These are phyloP conservation scores for Lepidocyrtoides sp. DNA, from an alignment of 2,888 invertebrate genomes.

Conservation along the genomic window DNA sequence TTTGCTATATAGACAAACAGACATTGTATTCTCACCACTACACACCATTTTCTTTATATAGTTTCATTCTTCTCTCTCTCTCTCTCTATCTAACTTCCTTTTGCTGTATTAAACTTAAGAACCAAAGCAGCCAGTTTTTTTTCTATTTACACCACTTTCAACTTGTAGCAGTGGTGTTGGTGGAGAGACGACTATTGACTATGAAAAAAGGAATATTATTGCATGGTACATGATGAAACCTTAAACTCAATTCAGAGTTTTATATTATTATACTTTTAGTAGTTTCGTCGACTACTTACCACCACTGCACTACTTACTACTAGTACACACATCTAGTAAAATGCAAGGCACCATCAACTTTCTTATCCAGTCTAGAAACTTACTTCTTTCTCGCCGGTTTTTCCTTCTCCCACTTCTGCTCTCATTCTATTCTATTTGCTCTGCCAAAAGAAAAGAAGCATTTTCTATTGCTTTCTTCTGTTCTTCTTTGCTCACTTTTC, in stretches of 20 bases:
- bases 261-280: neutral
- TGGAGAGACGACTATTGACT: conserved; percentile 50
- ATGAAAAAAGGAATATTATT: conserved; percentile 69
- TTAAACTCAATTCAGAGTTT: conserved; percentile 61
- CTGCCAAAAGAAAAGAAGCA: conserved; percentile 56
- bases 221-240: conserved; percentile 31
- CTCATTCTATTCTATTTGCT: conserved; percentile 69
- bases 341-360: conserved; percentile 39
- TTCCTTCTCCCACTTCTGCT: conserved; percentile 31
- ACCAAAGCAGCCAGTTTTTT: neutral
- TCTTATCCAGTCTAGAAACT: conserved; percentile 43
- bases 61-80: neutral
- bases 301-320: no score
- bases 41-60: neutral
- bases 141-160: neutral
- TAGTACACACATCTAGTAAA: neutral
- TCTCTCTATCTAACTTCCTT: neutral
- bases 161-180: neutral
- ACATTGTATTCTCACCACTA: neutral
- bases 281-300: neutral
- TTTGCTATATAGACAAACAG: conserved; percentile 12
- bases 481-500: conserved; percentile 45
- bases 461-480: conserved; percentile 31
- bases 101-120: neutral
- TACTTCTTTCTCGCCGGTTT: conserved; percentile 51